Evolutionary conservation across 2,888 invertebrate genomes (phyloP).

Genomic region (Ectemnius cavifrons): DNA sequence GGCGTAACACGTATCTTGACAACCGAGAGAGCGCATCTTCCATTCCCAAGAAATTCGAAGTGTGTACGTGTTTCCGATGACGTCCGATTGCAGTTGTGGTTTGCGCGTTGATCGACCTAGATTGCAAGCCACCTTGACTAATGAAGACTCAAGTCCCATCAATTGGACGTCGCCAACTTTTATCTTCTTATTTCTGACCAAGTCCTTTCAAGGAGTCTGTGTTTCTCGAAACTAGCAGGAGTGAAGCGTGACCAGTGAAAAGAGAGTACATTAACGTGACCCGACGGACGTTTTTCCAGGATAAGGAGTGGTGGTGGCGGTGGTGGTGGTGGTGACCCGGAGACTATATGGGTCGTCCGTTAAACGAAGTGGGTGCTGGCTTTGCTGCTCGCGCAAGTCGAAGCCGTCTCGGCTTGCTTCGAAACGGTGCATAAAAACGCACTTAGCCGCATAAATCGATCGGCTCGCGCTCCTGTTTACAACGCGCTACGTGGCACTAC

Average conservation of each 20-base stretch:
- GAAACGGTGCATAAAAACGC: conserved; percentile 64
- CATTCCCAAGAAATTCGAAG: conserved; percentile 2
- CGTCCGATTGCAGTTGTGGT: background rate
- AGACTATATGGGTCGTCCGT: conserved; percentile 42
- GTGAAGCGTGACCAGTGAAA: background rate
- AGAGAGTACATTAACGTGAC: conserved; percentile 1
- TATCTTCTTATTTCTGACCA: too few species aligned
- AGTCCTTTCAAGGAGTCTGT: too few species aligned
- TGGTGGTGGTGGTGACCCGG: background rate
- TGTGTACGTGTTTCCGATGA: conserved; percentile 4
- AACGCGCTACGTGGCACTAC: conserved; percentile 45
- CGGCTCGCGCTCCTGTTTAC: conserved; percentile 57
- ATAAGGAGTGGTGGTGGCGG: background rate
- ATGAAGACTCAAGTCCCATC: background rate
- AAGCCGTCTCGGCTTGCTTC: conserved; percentile 54
- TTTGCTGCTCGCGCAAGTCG: conserved; percentile 20
- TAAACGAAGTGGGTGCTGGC: conserved; percentile 47
- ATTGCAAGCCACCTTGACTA: conserved; percentile 15
- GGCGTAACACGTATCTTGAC: conserved; percentile 19
- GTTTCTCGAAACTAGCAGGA: background rate
- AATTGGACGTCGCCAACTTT: too few species aligned
- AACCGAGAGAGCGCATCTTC: background rate
- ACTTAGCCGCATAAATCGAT: conserved; percentile 63
- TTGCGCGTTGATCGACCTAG: conserved; percentile 20
- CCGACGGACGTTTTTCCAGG: too few species aligned